Base-by-base conservation (phyloP, 2,888 invertebrate species). In the Sthenelais limicola region DNA sequence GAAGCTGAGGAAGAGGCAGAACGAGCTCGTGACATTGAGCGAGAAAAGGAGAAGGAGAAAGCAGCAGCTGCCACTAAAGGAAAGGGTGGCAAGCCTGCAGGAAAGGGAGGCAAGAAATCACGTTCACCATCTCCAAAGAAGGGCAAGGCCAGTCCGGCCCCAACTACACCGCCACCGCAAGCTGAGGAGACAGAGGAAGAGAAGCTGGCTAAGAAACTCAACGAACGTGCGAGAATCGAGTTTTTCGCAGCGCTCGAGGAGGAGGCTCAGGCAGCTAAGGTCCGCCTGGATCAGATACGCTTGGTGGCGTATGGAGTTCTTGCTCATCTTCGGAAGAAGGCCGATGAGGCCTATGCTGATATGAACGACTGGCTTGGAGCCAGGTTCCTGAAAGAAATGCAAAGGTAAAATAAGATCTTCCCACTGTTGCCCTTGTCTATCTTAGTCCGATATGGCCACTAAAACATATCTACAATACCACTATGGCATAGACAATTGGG, bases 331-430 rank as follows among this genome's bases (percentile, higher is more conserved):
- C 86, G 86, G 75, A 71, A 69, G 58, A 85, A 85, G 73, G 86
- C 80, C 33, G 86, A 86, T 32, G 77, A 82, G 33, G 82, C 84
- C 1, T 87, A 83, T 74, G 85, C 86, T 70, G 85, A 85, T 71
- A 85, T 87, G 86, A 81, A 83, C 78, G 87, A 87, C 76, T 87
- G 87, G 87, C 80, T 88, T 3, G 88, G 88, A 18, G 84, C 86
- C 1, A 78, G 86, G 52, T 87, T 84, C 80, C 82, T 87, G 12
- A 85, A 85, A 72, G 87, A 88, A 76, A 88, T 86, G 83, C 84
- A 86, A 73, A 84, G 85, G 86, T 87, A 71, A 58, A 9, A 9
- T 43, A 18, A 15, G 43, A 18, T 9, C n/a, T n/a, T n/a, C n/a
- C n/a, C n/a, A n/a, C n/a, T n/a, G n/a, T n/a, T n/a, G n/a, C n/a